Conservation (phyloP, 2,888 invertebrate genomes). For the Hirtodrosophila trivittata region DNA sequence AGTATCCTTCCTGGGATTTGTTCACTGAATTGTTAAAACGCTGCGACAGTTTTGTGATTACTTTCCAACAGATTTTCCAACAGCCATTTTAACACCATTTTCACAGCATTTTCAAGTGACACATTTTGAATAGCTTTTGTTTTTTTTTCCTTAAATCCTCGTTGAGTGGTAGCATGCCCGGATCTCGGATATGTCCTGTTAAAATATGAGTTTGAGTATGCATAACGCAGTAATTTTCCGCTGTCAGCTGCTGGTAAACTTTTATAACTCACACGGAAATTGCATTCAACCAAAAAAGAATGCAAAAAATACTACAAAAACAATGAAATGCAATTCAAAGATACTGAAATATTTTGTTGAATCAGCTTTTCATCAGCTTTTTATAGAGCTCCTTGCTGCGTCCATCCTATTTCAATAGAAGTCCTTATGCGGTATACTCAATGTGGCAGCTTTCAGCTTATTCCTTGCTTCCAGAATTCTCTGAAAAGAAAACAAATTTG, state of each 20-base stretch:
- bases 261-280: not conserved
- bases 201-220: no score
- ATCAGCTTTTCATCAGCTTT: not conserved
- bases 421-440: not conserved
- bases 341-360: not conserved
- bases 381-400: not conserved
- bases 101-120: slow-evolving; percentile 7
- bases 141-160: slow-evolving; percentile 1
- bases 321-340: no score
- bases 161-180: not conserved
- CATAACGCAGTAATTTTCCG: no score
- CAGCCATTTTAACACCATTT: slow-evolving; percentile 45
- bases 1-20: slow-evolving; percentile 7
- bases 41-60: slow-evolving; percentile 40
- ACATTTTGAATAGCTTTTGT: slow-evolving; percentile 14
- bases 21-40: slow-evolving; percentile 12
- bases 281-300: no score
- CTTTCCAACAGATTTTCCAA: slow-evolving; percentile 39
- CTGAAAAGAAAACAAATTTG: slow-evolving; percentile 5
- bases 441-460: not conserved
- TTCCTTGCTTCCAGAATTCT: not conserved
- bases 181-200: not conserved
- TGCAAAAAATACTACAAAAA: no score
- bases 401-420: not conserved
- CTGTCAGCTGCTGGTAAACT: slow-evolving; percentile 11